A percentile compares a stretch with the other conserved stretches of the same genome.
Evolutionary conservation across 2,888 invertebrate species (phyloP).

Genomic region (Lepidonotus clava): DNA sequence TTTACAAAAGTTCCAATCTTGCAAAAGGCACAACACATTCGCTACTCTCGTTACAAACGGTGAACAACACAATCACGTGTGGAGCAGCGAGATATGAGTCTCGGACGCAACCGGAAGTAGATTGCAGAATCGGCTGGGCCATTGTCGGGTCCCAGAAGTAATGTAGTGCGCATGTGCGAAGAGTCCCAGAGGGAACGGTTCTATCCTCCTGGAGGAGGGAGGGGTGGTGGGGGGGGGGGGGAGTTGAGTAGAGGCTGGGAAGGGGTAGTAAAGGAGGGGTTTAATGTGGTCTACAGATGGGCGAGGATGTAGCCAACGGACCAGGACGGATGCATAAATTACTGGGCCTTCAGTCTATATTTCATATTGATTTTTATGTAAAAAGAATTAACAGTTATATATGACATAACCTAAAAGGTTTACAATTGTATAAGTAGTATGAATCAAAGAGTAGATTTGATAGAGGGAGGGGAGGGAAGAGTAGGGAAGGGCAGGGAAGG

Average conservation of each 20-base stretch:
- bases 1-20: no score
- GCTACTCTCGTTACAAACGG: no score
- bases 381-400: no score
- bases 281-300: no score
- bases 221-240: neutral
- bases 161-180: slow-evolving; percentile 25
- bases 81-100: slow-evolving; percentile 10
- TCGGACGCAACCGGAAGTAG: slow-evolving; percentile 2
- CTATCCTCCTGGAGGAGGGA: neutral
- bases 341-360: no score
- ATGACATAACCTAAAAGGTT: no score
- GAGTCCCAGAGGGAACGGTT: neutral
- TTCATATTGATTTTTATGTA: no score
- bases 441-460: no score
- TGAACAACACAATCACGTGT: slow-evolving; percentile 32
- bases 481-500: neutral
- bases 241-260: neutral
- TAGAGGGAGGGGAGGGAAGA: neutral
- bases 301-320: no score
- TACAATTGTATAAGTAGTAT: no score
- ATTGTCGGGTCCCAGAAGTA: neutral
- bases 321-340: no score
- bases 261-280: neutral
- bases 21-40: no score
- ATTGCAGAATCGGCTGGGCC: neutral